phyloP scores from a whole-genome alignment of 2,888 invertebrate species.

The Laothoe populi region DNA sequence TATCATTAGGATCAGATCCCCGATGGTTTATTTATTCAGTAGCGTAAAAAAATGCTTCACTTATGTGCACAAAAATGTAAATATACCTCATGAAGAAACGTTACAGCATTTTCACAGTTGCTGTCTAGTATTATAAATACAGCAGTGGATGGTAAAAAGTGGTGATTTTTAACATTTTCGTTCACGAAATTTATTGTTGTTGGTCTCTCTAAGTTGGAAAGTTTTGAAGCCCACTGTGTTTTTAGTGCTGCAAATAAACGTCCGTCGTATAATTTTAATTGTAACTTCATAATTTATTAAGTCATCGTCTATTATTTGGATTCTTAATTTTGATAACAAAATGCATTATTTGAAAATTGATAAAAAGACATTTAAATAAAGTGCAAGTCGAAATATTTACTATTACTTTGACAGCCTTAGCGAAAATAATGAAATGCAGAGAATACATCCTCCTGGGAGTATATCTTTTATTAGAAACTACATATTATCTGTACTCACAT shows the following conservation, averaged over 20 bases:
- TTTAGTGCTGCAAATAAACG: conserved; percentile 3
- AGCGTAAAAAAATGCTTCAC: too few species aligned
- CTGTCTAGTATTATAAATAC: background rate
- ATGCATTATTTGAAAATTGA: too few species aligned
- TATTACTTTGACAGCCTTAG: too few species aligned
- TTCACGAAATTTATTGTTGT: background rate
- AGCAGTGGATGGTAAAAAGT: background rate
- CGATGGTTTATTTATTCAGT: too few species aligned
- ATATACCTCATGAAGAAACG: background rate
- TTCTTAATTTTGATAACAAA: too few species aligned
- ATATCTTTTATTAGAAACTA: background rate
- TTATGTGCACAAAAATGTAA: too few species aligned
- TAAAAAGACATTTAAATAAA: too few species aligned
- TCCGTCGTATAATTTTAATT: background rate
- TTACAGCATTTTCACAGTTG: background rate
- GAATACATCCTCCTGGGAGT: background rate
- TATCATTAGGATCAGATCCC: too few species aligned
- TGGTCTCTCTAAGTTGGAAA: background rate
- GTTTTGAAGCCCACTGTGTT: conserved; percentile 1
- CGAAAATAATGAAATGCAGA: too few species aligned
- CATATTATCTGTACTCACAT: conserved; percentile 50
- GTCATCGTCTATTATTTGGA: too few species aligned
- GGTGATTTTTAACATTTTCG: background rate
- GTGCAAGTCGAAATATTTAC: too few species aligned
- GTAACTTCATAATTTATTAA: too few species aligned